phyloP scores from a whole-genome alignment of 2,113 vertebrate genomes.

The Thomomys bottae region DNA sequence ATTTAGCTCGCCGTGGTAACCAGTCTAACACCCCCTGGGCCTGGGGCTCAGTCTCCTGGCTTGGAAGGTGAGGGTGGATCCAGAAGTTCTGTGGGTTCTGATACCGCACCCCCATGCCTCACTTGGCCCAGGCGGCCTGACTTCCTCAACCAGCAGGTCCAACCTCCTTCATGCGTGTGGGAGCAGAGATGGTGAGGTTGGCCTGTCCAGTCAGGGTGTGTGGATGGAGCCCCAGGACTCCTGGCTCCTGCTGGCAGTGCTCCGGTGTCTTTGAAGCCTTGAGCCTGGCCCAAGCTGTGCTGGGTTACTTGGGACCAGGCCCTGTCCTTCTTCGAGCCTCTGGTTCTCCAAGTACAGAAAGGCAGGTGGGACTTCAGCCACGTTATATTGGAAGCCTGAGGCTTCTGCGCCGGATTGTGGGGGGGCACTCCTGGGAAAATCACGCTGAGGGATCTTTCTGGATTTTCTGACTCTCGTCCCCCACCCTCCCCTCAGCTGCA shows the following conservation, averaged over 20 bases:
- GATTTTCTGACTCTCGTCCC: background rate
- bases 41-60: background rate
- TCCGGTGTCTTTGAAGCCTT: background rate
- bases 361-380: accelerated
- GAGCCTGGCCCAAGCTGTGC: background rate
- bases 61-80: background rate
- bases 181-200: accelerated
- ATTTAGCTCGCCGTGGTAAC: background rate
- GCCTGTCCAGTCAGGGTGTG: background rate
- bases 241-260: background rate
- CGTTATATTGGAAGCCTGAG: background rate
- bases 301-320: background rate
- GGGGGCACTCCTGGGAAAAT: background rate
- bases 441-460: background rate
- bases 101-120: too few species aligned
- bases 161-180: background rate
- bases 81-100: too few species aligned
- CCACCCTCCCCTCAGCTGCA: background rate
- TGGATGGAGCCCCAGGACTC: background rate
- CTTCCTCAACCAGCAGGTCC: too few species aligned
- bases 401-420: accelerated
- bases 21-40: background rate
- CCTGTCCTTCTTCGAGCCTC: background rate
- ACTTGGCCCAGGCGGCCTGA: too few species aligned
- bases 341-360: background rate